A percentile compares a stretch with the other conserved stretches of the same genome.
These are phyloP conservation scores for Burhinus bistriatus DNA, from an alignment of 2,113 vertebrate genomes.

Conservation along the genomic window DNA sequence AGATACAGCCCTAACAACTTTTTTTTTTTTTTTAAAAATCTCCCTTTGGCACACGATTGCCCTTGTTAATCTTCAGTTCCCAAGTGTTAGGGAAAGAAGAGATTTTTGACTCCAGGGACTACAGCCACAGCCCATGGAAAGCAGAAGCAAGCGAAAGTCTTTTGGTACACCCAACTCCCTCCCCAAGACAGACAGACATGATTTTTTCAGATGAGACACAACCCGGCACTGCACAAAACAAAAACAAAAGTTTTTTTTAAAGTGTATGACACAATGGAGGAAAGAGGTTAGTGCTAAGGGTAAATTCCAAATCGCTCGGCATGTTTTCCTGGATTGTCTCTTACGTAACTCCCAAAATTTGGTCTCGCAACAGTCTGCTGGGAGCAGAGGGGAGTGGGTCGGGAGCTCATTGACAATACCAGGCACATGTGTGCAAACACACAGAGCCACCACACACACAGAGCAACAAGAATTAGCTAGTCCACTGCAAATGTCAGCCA, in stretches of 20 bases:
- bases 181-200: background rate
- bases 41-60: background rate
- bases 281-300: constrained; percentile 1
- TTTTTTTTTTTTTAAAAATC: too few relatives aligned
- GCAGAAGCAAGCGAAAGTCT: background rate
- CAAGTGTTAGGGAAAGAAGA: background rate
- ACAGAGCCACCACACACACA: background rate
- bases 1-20: background rate
- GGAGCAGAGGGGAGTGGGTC: background rate
- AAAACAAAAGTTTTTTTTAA: background rate
- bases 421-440: background rate
- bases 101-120: background rate
- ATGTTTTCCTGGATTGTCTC: background rate
- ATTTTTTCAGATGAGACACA: constrained; percentile 11
- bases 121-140: background rate
- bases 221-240: background rate
- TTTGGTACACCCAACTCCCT: background rate
- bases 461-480: constrained; percentile 13
- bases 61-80: background rate
- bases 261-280: constrained; percentile 4
- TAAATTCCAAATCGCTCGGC: background rate
- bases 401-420: background rate
- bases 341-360: background rate
- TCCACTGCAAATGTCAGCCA: constrained; percentile 46
- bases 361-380: background rate